Percentiles rank a stretch among this genome's conserved stretches.
Evolutionary conservation across 2,113 vertebrate species (phyloP).

Genomic region (Channa maculata): DNA sequence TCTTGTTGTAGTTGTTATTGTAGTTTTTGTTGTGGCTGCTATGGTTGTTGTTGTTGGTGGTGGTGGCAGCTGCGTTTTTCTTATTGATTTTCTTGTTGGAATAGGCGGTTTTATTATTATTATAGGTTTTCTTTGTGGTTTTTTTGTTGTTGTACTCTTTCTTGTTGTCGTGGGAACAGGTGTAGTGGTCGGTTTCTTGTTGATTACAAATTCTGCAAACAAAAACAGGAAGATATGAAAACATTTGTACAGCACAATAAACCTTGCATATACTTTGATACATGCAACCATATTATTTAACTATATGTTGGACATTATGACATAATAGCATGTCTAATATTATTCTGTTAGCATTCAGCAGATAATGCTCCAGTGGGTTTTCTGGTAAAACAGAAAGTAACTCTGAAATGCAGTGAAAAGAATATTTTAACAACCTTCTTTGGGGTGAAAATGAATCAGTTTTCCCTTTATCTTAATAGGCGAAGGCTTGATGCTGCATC

Average conservation of each 20-base stretch:
- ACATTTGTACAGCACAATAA: not conserved
- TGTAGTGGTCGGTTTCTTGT: constrained; percentile 81
- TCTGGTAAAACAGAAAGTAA: not conserved
- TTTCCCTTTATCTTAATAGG: constrained; percentile 84
- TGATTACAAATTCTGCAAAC: constrained; percentile 81
- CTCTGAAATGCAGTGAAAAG: not conserved
- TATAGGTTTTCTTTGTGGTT: constrained; percentile 28
- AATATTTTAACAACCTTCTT: constrained; percentile 73
- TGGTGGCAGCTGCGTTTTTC: constrained; percentile 4
- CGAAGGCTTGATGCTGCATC: constrained; percentile 78
- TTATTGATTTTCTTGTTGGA: constrained; percentile 52
- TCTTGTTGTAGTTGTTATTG: constrained; percentile 11
- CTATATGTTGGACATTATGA: not conserved
- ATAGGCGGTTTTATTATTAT: constrained; percentile 61
- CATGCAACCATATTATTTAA: not conserved
- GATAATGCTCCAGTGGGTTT: not conserved
- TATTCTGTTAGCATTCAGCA: not conserved
- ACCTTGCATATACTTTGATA: not conserved
- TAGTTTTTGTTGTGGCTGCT: not conserved
- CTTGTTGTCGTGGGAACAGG: constrained; percentile 65
- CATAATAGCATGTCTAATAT: not conserved
- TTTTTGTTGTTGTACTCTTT: constrained; percentile 56
- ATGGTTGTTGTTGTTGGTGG: constrained; percentile 1
- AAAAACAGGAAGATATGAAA: constrained; percentile 8
- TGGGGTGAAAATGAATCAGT: constrained; percentile 84